Evolutionary conservation across 1,140 invertebrate genomes (phyloP).

Genomic region (Diachasma alloeum): DNA sequence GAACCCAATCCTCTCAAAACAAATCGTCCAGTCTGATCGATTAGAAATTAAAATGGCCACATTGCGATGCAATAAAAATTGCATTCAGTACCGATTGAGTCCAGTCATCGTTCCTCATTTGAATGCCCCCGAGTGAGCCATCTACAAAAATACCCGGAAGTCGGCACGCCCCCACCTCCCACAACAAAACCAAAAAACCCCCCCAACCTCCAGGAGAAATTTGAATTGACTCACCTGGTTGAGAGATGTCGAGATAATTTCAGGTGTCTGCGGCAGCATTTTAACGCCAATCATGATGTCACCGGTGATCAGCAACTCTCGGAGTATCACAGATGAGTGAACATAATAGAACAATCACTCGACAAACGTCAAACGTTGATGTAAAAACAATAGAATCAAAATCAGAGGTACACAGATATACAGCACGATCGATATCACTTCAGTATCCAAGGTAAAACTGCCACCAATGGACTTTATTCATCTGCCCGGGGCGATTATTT

Average conservation of each 20-base stretch:
- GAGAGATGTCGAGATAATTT: constrained; percentile 55
- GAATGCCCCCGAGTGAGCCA: neutral
- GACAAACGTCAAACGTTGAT: neutral
- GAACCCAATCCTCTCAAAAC: neutral
- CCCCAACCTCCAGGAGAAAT: neutral
- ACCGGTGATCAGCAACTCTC: constrained; percentile 30
- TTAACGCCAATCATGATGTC: constrained; percentile 35
- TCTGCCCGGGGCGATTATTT: neutral
- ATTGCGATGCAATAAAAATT: neutral
- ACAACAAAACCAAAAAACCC: neutral
- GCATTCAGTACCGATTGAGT: neutral
- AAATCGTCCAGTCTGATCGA: neutral
- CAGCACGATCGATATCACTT: constrained; percentile 16
- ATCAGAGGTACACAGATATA: neutral
- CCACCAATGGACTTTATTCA: neutral
- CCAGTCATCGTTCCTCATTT: neutral
- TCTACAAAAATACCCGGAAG: neutral
- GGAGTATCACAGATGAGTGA: constrained; percentile 12
- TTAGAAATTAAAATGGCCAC: neutral
- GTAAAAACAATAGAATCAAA: neutral
- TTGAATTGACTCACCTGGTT: constrained; percentile 46
- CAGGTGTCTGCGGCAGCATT: constrained; percentile 57
- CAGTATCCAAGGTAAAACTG: neutral
- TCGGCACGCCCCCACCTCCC: neutral
- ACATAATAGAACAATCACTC: neutral